phyloP scores from a whole-genome alignment of 2,888 invertebrate species.

The Drosophila tanythrix region DNA sequence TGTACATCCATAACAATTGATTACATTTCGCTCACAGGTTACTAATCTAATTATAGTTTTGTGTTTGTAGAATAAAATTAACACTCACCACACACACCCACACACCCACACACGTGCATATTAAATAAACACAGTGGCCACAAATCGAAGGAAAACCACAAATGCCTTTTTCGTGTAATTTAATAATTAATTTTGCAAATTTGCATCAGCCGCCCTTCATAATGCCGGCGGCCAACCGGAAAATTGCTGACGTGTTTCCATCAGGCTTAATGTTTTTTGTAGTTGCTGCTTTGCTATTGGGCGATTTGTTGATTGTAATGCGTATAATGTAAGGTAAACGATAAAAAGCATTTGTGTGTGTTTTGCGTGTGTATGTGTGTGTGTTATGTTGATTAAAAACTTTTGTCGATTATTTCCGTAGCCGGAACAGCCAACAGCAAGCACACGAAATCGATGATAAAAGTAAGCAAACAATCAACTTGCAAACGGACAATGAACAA shows the following conservation, averaged over 20 bases:
- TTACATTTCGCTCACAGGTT: background rate
- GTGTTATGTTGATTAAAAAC: conserved; percentile 74
- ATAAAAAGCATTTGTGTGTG: conserved; percentile 23
- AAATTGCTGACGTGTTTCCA: conserved; percentile 53
- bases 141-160: conserved; percentile 60
- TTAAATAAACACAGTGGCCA: conserved; percentile 26
- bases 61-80: background rate
- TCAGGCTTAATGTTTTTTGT: background rate
- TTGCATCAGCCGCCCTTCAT: conserved; percentile 63
- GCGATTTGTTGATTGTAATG: conserved; percentile 43
- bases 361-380: conserved; percentile 1
- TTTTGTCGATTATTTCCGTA: conserved; percentile 72
- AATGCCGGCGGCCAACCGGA: conserved; percentile 44
- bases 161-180: conserved; percentile 76
- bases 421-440: conserved; percentile 34
- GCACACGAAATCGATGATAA: conserved; percentile 73
- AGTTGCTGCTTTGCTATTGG: conserved; percentile 11
- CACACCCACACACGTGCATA: background rate
- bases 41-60: background rate
- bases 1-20: background rate
- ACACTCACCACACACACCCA: background rate
- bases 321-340: conserved; percentile 34
- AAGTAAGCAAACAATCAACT: conserved; percentile 78
- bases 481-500: conserved; percentile 54
- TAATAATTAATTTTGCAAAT: conserved; percentile 81